Conservation (phyloP, 2,797 vertebrate species). For the Tokudaia muenninki region DNA sequence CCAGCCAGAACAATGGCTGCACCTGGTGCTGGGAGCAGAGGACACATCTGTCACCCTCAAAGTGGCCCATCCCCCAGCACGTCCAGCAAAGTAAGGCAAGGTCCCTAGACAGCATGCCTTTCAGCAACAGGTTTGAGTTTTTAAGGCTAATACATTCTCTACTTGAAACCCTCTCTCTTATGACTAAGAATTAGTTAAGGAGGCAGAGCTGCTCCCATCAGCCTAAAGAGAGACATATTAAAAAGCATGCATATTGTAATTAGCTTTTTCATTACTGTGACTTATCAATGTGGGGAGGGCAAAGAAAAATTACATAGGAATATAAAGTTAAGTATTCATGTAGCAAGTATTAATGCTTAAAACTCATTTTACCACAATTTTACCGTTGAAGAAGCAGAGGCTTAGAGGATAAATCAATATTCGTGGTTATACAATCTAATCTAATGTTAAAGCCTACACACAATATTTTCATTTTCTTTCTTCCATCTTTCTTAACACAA, state of each 20-base stretch:
- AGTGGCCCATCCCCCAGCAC: slow-evolving; percentile 85
- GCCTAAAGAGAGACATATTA: slow-evolving; percentile 34
- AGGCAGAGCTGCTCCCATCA: slow-evolving; percentile 47
- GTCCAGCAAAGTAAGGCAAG: slow-evolving; percentile 77
- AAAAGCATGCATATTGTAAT: slow-evolving; percentile 62
- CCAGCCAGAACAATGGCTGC: slow-evolving; percentile 95
- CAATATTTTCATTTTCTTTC: slow-evolving; percentile 42
- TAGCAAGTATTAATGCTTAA: slow-evolving; percentile 46
- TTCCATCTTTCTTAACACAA: slow-evolving; percentile 42
- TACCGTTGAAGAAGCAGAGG: slow-evolving; percentile 56
- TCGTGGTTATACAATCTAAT: slow-evolving; percentile 5
- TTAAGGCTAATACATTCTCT: slow-evolving; percentile 66
- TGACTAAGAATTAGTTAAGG: slow-evolving; percentile 79
- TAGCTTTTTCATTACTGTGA: slow-evolving; percentile 53
- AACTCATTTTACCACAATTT: slow-evolving; percentile 63
- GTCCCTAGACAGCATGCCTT: slow-evolving; percentile 80
- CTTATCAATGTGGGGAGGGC: neutral
- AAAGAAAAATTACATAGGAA: slow-evolving; percentile 59
- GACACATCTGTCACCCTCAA: slow-evolving; percentile 95
- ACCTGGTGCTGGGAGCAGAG: slow-evolving; percentile 94
- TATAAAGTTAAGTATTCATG: slow-evolving; percentile 36
- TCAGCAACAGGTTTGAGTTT: slow-evolving; percentile 88
- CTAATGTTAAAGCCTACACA: slow-evolving; percentile 43
- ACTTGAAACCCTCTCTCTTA: slow-evolving; percentile 46
- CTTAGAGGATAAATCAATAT: neutral